phyloP scores from a whole-genome alignment of 1,140 invertebrate genomes.

The Drosophila pallidifrons region DNA sequence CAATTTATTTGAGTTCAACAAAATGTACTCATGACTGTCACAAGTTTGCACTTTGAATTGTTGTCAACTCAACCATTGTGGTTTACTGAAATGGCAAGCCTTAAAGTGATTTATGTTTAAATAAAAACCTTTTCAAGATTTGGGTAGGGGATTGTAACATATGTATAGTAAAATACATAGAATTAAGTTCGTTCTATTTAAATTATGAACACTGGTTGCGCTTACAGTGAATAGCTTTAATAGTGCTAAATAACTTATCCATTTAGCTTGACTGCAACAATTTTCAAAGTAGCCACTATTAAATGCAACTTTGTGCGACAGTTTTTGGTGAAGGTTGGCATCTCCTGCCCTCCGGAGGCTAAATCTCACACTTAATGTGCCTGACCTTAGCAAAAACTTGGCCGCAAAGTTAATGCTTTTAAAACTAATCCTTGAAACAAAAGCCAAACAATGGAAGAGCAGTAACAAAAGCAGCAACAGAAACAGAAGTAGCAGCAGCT shows the following conservation, averaged over 20 bases:
- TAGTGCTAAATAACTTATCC: background rate
- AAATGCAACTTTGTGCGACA: slow-evolving; percentile 41
- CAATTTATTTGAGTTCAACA: slow-evolving; percentile 34
- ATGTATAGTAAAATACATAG: too few species aligned
- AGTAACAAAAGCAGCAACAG: background rate
- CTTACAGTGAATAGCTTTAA: too few species aligned
- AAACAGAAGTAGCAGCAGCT: background rate
- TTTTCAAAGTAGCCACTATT: slow-evolving; percentile 16
- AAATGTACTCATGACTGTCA: slow-evolving; percentile 3
- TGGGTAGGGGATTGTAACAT: too few species aligned
- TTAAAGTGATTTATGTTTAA: background rate
- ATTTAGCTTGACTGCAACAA: slow-evolving; percentile 15
- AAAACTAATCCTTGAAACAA: slow-evolving; percentile 49
- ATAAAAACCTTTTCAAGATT: too few species aligned
- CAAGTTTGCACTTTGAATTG: slow-evolving; percentile 3
- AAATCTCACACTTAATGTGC: slow-evolving; percentile 45
- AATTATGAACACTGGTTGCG: too few species aligned
- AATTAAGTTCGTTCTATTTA: too few species aligned
- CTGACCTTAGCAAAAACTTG: slow-evolving; percentile 47
- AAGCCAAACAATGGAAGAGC: slow-evolving; percentile 35
- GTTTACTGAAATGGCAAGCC: too few species aligned
- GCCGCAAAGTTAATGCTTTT: slow-evolving; percentile 47
- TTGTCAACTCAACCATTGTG: background rate
- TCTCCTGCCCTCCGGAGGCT: background rate
- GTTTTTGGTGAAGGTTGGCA: slow-evolving; percentile 16